Conservation (phyloP, 2,797 vertebrate species). For the Semotilus atromaculatus region DNA sequence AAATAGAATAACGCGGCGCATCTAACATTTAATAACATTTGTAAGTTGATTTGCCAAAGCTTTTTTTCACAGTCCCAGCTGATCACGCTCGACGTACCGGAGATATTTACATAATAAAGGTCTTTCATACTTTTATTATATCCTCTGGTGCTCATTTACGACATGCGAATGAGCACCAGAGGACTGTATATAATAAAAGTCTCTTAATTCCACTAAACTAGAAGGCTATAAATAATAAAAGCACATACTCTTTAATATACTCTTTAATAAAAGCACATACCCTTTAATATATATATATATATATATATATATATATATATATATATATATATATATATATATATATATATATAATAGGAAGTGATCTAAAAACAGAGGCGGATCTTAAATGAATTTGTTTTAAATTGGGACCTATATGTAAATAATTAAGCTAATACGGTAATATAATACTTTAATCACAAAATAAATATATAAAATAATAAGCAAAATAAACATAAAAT, state of each 20-base stretch:
- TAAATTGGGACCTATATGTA: too few species aligned
- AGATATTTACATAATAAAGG: constrained; percentile 57
- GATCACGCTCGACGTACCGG: constrained; percentile 64
- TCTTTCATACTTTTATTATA: too few species aligned
- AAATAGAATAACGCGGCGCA: neutral
- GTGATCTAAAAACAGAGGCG: neutral
- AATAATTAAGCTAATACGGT: too few species aligned
- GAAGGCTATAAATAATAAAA: neutral
- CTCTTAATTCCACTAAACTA: neutral
- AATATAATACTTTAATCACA: too few species aligned
- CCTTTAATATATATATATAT: too few species aligned
- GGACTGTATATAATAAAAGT: neutral
- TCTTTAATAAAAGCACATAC: too few species aligned
- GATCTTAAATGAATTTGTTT: neutral
- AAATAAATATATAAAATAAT: too few species aligned
- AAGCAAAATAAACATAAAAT: too few species aligned
- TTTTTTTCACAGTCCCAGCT: constrained; percentile 60
- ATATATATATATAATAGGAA: neutral
- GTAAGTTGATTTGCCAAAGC: constrained; percentile 40
- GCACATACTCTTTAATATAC: too few species aligned
- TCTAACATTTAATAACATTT: constrained; percentile 16
- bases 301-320: too few species aligned
- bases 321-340: too few species aligned
- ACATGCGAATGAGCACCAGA: neutral
- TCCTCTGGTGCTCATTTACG: too few species aligned